A percentile compares a stretch with the other conserved stretches of the same genome.
These are phyloP conservation scores for Hippocampus comes DNA, from an alignment of 2,113 vertebrate genomes.

Conservation along the genomic window DNA sequence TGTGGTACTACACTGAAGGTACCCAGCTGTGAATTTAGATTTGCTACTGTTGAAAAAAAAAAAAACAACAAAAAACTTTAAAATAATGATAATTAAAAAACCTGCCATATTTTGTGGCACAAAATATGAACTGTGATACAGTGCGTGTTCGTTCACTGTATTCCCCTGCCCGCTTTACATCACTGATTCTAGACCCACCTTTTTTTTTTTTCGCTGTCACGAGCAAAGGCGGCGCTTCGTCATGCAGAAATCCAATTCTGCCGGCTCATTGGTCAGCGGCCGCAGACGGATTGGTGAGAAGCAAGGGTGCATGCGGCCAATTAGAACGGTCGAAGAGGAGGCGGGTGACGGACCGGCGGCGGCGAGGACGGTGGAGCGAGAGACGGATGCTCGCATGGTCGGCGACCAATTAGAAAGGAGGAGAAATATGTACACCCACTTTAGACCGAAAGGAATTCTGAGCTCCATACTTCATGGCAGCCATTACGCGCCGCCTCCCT, in stretches of 20 bases:
- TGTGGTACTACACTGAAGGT: no score
- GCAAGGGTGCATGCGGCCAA: constrained; percentile 50
- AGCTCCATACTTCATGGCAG: no score
- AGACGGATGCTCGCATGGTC: constrained; percentile 50
- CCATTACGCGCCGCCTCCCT: not conserved
- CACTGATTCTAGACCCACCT: constrained; percentile 16
- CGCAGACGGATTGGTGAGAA: constrained; percentile 52
- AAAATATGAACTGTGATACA: no score
- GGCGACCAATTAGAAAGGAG: constrained; percentile 43
- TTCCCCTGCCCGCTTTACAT: constrained; percentile 23
- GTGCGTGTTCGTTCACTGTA: not conserved
- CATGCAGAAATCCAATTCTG: constrained; percentile 69
- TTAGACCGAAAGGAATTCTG: constrained; percentile 5
- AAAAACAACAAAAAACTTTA: no score
- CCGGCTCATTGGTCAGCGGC: constrained; percentile 65
- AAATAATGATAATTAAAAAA: no score
- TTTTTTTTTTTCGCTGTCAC: constrained; percentile 35
- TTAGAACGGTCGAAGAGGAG: constrained; percentile 53
- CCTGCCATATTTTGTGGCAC: not conserved
- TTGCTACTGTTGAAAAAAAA: no score
- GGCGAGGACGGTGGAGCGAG: constrained; percentile 17
- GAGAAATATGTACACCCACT: constrained; percentile 26
- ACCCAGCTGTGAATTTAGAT: no score
- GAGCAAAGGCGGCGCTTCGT: constrained; percentile 66
- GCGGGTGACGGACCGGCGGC: constrained; percentile 24